A percentile compares a stretch with the other conserved stretches of the same genome.
These are phyloP conservation scores for Agrochola macilenta DNA, from an alignment of 2,888 invertebrate genomes.

Conservation along the genomic window DNA sequence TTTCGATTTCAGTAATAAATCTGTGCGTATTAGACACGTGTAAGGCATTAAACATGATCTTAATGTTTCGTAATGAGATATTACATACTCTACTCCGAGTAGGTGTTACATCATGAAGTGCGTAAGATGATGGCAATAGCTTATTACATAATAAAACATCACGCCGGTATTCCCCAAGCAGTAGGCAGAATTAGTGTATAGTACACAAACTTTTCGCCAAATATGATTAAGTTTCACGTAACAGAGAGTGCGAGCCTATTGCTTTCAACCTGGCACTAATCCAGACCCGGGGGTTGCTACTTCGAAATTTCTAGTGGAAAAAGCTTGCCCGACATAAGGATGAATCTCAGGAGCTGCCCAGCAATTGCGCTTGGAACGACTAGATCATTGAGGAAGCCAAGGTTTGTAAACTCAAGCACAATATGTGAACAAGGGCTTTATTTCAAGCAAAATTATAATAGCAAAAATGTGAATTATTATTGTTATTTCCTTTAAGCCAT, in stretches of 20 bases:
- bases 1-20: constrained; percentile 25
- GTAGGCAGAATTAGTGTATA: too few species aligned
- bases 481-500: constrained; percentile 39
- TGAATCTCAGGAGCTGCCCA: not conserved
- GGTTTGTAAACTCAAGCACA: too few species aligned
- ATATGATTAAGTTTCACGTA: not conserved
- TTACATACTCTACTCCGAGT: not conserved
- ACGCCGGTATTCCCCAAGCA: too few species aligned
- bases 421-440: too few species aligned
- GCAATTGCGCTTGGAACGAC: not conserved
- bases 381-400: not conserved
- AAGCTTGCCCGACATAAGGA: not conserved
- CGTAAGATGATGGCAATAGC: not conserved
- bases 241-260: not conserved
- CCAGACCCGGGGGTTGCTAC: not conserved
- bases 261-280: not conserved
- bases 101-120: not conserved
- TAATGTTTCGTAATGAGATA: constrained; percentile 22
- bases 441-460: not conserved
- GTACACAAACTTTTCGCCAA: too few species aligned
- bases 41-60: constrained; percentile 13
- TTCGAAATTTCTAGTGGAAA: not conserved
- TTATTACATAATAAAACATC: not conserved
- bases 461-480: not conserved
- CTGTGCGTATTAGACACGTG: constrained; percentile 3